Evolutionary conservation across 2,797 vertebrate species (phyloP).

Genomic region (Aotus griseimembra): DNA sequence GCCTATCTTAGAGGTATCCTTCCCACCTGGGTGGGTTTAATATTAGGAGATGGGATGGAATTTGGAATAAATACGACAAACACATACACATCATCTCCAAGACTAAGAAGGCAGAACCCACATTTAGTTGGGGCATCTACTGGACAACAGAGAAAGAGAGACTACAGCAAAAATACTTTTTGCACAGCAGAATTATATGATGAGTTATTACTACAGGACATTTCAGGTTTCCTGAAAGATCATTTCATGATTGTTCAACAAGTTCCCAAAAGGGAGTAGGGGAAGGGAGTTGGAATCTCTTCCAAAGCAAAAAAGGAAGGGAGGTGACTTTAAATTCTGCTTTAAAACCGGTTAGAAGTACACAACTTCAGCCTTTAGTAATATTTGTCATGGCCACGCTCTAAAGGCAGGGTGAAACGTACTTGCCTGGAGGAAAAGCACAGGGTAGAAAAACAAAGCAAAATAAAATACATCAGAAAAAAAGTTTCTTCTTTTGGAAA

Average conservation of each 20-base stretch:
- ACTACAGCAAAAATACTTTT: conserved; percentile 70
- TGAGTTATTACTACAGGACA: conserved; percentile 72
- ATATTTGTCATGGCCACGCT: conserved; percentile 77
- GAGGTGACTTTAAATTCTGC: conserved; percentile 80
- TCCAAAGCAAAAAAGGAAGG: conserved; percentile 79
- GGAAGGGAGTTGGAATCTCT: conserved; percentile 74
- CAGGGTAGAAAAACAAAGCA: conserved; percentile 1
- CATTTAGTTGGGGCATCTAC: background rate
- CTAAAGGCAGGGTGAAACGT: conserved; percentile 59
- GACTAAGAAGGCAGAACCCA: background rate
- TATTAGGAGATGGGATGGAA: background rate
- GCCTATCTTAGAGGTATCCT: background rate
- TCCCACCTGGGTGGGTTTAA: background rate
- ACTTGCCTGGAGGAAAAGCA: background rate
- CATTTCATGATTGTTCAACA: conserved; percentile 80
- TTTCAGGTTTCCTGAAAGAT: conserved; percentile 82
- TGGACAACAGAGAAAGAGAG: conserved; percentile 72
- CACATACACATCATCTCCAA: background rate
- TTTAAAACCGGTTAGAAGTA: conserved; percentile 83
- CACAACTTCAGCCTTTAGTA: conserved; percentile 77
- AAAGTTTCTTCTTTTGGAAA: conserved; percentile 41
- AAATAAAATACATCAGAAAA: background rate
- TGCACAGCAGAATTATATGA: conserved; percentile 73
- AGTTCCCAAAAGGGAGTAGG: conserved; percentile 76
- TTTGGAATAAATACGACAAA: background rate